Conservation (phyloP, 2,888 invertebrate genomes). For the Lasioglossum villosulum region DNA sequence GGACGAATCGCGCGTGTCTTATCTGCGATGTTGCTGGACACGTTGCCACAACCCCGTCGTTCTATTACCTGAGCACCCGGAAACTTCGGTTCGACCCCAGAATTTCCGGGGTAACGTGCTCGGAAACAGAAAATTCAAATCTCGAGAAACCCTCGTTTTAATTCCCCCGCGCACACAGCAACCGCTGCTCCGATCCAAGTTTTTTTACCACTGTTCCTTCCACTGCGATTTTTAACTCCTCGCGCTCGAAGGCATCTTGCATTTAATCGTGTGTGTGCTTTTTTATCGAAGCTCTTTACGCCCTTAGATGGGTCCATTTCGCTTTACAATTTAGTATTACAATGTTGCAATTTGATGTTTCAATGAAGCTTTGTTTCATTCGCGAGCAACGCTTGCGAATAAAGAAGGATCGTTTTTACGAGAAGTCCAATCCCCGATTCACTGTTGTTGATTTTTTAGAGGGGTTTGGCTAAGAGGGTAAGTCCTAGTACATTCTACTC, state of each 20-base stretch:
- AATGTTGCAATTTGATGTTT: no score
- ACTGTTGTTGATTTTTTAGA: constrained; percentile 14
- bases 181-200: neutral
- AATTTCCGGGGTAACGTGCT: no score
- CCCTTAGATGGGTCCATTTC: no score
- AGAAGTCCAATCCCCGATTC: constrained; percentile 4
- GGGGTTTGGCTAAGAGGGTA: constrained; percentile 27
- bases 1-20: constrained; percentile 67
- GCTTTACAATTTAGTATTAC: no score
- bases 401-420: neutral
- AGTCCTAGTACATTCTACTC: constrained; percentile 29
- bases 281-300: no score
- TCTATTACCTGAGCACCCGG: neutral
- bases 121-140: neutral
- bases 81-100: neutral
- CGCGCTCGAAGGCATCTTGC: no score
- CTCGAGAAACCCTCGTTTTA: neutral
- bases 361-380: no score
- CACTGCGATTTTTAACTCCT: neutral
- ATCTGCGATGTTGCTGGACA: constrained; percentile 62
- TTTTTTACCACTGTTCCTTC: neutral
- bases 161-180: neutral
- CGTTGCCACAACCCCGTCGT: constrained; percentile 35
- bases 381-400: neutral
- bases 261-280: no score